Percentiles rank a stretch among this genome's conserved stretches.
phyloP scores from a whole-genome alignment of 2,888 invertebrate species.

The Clunio marinus region DNA sequence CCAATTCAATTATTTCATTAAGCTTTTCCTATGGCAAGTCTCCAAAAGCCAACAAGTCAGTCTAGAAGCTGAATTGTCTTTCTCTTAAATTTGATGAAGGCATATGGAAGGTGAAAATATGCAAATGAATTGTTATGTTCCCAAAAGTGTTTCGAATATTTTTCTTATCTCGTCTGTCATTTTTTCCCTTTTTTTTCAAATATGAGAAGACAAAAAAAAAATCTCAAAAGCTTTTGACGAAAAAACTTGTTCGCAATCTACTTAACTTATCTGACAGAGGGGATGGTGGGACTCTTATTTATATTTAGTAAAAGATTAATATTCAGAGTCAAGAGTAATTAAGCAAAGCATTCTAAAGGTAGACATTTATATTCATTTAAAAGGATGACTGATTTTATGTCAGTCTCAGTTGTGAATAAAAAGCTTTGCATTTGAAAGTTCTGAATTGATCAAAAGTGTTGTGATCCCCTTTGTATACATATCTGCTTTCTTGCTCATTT shows the following conservation, averaged over 20 bases:
- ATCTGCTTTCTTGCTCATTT: not conserved
- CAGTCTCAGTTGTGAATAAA: not conserved
- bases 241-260: not conserved
- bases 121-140: conserved; percentile 1
- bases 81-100: not conserved
- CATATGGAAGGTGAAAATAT: conserved; percentile 13
- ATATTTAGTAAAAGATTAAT: too few relatives aligned
- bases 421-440: too few relatives aligned
- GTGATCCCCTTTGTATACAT: too few relatives aligned
- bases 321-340: conserved; percentile 14
- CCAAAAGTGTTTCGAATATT: not conserved
- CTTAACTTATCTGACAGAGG: too few relatives aligned
- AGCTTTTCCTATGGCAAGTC: not conserved
- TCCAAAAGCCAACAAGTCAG: not conserved
- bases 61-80: not conserved
- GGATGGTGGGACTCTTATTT: too few relatives aligned
- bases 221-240: not conserved
- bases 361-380: not conserved
- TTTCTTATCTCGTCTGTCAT: not conserved
- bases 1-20: conserved; percentile 27
- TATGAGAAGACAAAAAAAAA: not conserved
- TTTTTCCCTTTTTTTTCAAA: not conserved
- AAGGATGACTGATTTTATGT: not conserved
- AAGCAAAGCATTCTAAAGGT: not conserved
- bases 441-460: too few relatives aligned